Base-by-base conservation (phyloP, 30 jellyfish, hydroid and myxozoan genomes). In the Cassiopea andromeda region DNA sequence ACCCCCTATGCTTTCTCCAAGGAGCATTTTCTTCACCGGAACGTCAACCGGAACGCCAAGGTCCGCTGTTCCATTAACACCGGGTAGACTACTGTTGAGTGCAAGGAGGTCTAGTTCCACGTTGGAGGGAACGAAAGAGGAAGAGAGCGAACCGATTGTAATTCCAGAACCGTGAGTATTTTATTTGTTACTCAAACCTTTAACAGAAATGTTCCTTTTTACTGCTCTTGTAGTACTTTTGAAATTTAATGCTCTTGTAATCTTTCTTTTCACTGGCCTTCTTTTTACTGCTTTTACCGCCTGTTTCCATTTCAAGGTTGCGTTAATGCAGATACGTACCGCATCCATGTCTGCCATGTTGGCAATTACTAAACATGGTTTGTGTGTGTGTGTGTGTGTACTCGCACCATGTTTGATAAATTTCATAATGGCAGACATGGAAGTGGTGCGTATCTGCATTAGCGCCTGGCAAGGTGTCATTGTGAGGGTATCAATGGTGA, bases 1-100 rank as follows among this genome's bases (percentile, higher is more conserved):
- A 50, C 99, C 99, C 7, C 98, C 99, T 19, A 96, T 96, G 99
- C 96, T 96, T 14, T 92, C 98, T 44, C 99, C 99, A 49, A 67
- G 97, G 68, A 96, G 99, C 60, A 96, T 96, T 27, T 96, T 96
- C 90, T 96, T 96, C 85, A 91, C 97, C 38, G 98, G 98, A 8
- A 77, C 89, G 10, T 74, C 97, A 6, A 88, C 94, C 82, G 89
- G 77, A 46, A 88, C 99, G 48, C 99, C 99, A 7, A 81, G 98
- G 47, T 87, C 96, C 3, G 92, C 88, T 18, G 75, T 82, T 1
- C 97, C 98, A 44, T 82, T 85, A 27, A 91, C 99, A 43, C 98
- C 99, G 1, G 97, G 97, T 18, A 93, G 98, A 18, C 85, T 88
- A 54, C 91, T 91, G 87, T 59, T 89, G 73, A 84, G 92, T 46